These are phyloP conservation scores for Tauraco erythrolophus DNA, from an alignment of 2,113 vertebrate genomes.

Conservation along the genomic window DNA sequence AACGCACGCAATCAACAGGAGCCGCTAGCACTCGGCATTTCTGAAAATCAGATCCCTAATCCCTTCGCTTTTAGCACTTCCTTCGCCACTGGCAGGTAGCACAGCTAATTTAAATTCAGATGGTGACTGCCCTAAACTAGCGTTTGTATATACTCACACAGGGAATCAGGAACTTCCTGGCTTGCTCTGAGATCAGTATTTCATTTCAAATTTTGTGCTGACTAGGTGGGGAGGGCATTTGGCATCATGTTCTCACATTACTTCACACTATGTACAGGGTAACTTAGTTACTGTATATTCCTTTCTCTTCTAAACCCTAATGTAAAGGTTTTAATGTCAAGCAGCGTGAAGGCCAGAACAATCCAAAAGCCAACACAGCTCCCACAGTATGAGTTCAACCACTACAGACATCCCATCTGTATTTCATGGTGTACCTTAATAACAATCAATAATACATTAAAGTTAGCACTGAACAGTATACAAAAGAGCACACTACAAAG, in stretches of 20 bases:
- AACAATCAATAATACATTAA: conserved; percentile 59
- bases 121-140: neutral
- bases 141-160: neutral
- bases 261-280: neutral
- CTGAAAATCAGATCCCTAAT: neutral
- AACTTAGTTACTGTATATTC: neutral
- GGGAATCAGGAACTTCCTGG: conserved; percentile 18
- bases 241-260: neutral
- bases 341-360: conserved; percentile 27
- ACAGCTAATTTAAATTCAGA: conserved; percentile 16
- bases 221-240: neutral
- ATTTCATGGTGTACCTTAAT: conserved; percentile 35
- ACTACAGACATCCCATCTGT: conserved; percentile 1
- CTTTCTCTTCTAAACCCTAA: neutral
- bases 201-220: conserved; percentile 3
- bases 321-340: conserved; percentile 30
- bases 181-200: conserved; percentile 3
- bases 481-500: neutral
- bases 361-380: conserved; percentile 26
- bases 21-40: neutral
- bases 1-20: neutral
- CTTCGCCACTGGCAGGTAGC: neutral
- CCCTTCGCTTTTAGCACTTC: neutral
- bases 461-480: neutral
- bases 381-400: conserved; percentile 30